A percentile compares a stretch with the other conserved stretches of the same genome.
Evolutionary conservation across 2,888 invertebrate species (phyloP).

Genomic region (Amphipyra tragopoginis): DNA sequence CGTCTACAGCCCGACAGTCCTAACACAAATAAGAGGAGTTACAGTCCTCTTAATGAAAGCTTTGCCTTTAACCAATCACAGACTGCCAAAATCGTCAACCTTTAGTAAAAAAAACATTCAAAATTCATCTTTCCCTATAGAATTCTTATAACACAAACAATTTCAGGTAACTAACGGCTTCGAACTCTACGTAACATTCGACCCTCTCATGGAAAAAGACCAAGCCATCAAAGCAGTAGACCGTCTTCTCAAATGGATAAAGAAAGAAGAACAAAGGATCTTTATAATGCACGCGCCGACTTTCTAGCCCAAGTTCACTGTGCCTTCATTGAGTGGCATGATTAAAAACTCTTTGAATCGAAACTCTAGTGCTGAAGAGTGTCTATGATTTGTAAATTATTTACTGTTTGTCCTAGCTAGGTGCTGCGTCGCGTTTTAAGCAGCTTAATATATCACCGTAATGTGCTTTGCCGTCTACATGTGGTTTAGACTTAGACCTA

Average conservation of each 20-base stretch:
- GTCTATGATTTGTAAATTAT: conserved; percentile 31
- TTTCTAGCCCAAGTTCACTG: conserved; percentile 89
- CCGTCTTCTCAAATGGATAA: conserved; percentile 97
- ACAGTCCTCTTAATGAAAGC: no score
- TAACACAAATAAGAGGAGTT: no score
- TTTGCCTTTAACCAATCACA: no score
- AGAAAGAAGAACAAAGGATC: conserved; percentile 96
- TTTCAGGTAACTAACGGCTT: conserved; percentile 95
- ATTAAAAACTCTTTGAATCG: conserved; percentile 74
- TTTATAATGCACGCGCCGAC: conserved; percentile 96
- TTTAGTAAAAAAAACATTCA: no score
- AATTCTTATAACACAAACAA: conserved; percentile 13
- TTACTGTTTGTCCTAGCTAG: no score
- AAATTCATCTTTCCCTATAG: no score
- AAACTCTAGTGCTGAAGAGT: conserved; percentile 69
- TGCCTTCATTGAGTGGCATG: conserved; percentile 72
- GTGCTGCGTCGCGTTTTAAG: no score
- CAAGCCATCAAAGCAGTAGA: conserved; percentile 96
- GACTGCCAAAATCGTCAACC: no score
- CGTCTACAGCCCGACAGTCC: no score
- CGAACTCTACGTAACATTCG: conserved; percentile 97
- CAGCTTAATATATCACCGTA: no score
- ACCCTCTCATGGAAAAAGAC: conserved; percentile 96
- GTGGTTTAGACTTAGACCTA: no score
- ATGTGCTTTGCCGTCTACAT: no score